These are phyloP conservation scores for Epinotia demarniana DNA, from an alignment of 2,888 invertebrate genomes.

Conservation along the genomic window DNA sequence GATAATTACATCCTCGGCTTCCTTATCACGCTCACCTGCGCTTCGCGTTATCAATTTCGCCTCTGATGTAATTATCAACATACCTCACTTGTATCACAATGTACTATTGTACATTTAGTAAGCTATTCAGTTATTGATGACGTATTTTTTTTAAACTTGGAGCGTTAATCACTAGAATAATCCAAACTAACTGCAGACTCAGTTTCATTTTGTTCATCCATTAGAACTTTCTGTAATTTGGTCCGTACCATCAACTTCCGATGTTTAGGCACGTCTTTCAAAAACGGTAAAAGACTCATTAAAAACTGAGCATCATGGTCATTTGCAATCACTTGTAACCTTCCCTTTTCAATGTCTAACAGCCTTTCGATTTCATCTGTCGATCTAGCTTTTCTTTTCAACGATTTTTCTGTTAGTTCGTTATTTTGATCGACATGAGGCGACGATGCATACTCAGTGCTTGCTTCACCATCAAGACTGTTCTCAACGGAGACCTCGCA, in stretches of 20 bases:
- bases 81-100: too few relatives aligned
- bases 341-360: background rate
- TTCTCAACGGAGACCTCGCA: background rate
- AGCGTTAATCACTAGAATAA: background rate
- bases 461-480: background rate
- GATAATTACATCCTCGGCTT: too few relatives aligned
- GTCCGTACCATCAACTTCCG: background rate
- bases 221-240: slow-evolving; percentile 6
- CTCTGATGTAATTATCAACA: too few relatives aligned
- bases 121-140: too few relatives aligned
- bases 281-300: slow-evolving; percentile 14
- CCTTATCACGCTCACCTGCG: too few relatives aligned
- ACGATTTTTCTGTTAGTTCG: background rate
- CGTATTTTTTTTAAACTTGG: too few relatives aligned
- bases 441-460: background rate
- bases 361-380: background rate
- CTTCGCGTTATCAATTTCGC: too few relatives aligned
- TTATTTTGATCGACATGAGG: background rate
- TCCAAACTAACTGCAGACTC: background rate
- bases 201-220: slow-evolving; percentile 15
- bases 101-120: too few relatives aligned
- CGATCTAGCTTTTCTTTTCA: slow-evolving; percentile 5
- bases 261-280: slow-evolving; percentile 2
- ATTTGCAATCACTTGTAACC: background rate
- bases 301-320: slow-evolving; percentile 10